Evolutionary conservation across 2,113 vertebrate species (phyloP).

Genomic region (Corvus cornix): DNA sequence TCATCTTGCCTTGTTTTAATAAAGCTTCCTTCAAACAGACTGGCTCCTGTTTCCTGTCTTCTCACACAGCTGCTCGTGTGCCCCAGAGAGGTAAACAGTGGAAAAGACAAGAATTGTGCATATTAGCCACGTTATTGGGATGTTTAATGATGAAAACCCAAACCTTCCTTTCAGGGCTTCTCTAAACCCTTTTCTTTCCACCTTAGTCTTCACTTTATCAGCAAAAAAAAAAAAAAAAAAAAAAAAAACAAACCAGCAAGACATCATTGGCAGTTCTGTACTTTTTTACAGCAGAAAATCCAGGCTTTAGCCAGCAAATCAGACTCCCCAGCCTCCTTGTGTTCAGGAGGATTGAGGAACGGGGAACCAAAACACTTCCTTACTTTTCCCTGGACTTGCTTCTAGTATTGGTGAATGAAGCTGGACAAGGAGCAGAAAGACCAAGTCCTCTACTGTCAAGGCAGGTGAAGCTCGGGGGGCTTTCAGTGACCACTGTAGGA

Average conservation of each 20-base stretch:
- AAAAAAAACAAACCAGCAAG: neutral
- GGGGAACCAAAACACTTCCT: neutral
- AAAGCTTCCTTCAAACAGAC: neutral
- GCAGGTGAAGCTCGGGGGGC: neutral
- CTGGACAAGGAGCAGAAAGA: neutral
- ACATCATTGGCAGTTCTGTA: neutral
- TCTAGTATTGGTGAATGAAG: neutral
- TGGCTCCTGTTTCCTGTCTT: neutral
- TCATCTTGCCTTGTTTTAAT: neutral
- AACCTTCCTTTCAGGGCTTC: neutral
- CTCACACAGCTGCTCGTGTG: neutral
- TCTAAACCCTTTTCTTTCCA: neutral
- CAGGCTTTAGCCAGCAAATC: neutral
- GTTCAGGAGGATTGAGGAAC: neutral
- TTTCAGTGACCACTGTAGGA: accelerated
- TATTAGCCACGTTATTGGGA: neutral
- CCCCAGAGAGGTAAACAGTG: neutral
- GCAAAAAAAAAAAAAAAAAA: neutral
- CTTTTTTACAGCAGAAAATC: neutral
- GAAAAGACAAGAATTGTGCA: neutral
- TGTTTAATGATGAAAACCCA: neutral
- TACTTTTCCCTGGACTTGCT: neutral
- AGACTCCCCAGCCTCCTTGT: neutral
- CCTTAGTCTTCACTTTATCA: neutral
- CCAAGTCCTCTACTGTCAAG: neutral